phyloP scores from a whole-genome alignment of 2,797 vertebrate species.

The Etheostoma perlongum region DNA sequence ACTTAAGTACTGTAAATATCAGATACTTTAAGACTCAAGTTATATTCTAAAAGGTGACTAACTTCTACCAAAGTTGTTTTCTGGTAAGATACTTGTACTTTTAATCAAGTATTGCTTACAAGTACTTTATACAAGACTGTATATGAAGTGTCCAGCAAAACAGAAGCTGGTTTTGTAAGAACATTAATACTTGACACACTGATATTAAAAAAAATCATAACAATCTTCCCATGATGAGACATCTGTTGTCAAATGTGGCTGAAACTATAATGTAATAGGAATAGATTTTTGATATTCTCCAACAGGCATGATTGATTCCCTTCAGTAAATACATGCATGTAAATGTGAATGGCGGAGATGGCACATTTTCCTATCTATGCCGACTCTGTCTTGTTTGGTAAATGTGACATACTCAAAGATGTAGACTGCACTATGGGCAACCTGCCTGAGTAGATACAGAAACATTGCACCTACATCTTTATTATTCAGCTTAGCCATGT shows the following conservation, averaged over 20 bases:
- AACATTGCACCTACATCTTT: background rate
- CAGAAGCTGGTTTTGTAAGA: accelerated
- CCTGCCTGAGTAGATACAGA: background rate
- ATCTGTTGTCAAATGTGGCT: background rate
- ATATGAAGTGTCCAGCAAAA: accelerated
- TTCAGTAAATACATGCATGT: background rate
- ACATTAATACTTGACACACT: background rate
- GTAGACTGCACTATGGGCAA: background rate
- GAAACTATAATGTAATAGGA: background rate
- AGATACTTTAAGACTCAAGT: no score
- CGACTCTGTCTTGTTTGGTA: background rate
- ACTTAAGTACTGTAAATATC: no score
- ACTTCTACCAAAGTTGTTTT: no score
- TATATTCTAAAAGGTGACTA: no score
- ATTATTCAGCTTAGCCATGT: background rate
- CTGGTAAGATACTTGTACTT: no score
- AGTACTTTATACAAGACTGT: no score
- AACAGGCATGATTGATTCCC: accelerated
- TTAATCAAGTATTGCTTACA: no score
- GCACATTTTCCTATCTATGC: background rate
- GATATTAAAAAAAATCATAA: background rate
- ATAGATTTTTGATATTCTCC: background rate
- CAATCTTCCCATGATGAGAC: background rate
- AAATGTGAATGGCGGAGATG: accelerated
- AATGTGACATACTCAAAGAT: background rate